Conservation (phyloP, 2,797 vertebrate genomes). For the Oophaga sylvatica region DNA sequence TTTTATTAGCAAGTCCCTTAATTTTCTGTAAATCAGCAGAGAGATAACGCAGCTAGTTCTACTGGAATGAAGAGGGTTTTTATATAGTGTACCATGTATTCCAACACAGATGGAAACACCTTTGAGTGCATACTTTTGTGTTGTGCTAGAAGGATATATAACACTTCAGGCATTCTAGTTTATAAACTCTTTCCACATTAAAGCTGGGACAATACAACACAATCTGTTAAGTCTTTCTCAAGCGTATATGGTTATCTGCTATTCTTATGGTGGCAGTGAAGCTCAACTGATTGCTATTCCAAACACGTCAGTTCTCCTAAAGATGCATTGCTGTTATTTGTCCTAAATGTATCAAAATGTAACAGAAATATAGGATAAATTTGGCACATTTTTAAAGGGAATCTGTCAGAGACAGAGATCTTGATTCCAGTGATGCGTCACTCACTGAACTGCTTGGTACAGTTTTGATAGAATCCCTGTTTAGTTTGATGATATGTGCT, state of each 20-base stretch:
- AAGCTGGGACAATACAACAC: background rate
- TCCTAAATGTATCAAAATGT: too few relatives aligned
- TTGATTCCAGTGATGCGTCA: too few relatives aligned
- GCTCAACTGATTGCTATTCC: background rate
- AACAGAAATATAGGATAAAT: too few relatives aligned
- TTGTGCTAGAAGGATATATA: background rate
- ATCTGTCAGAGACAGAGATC: too few relatives aligned
- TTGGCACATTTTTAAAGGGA: too few relatives aligned
- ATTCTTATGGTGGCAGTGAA: background rate
- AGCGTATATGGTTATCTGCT: background rate
- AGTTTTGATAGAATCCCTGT: too few relatives aligned
- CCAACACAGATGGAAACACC: background rate
- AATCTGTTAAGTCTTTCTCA: slow-evolving; percentile 3
- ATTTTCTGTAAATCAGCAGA: background rate
- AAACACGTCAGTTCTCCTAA: background rate
- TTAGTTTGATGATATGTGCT: too few relatives aligned
- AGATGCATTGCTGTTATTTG: too few relatives aligned
- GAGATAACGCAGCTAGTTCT: background rate
- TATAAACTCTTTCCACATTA: background rate
- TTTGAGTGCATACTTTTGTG: background rate
- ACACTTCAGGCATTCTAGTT: background rate
- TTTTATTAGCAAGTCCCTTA: too few relatives aligned
- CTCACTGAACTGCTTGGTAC: too few relatives aligned
- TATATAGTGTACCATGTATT: background rate
- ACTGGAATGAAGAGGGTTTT: background rate